Percentiles rank a stretch among this genome's conserved stretches.
Evolutionary conservation across 2,797 vertebrate genomes (phyloP).

Genomic region (Darevskia mixta): DNA sequence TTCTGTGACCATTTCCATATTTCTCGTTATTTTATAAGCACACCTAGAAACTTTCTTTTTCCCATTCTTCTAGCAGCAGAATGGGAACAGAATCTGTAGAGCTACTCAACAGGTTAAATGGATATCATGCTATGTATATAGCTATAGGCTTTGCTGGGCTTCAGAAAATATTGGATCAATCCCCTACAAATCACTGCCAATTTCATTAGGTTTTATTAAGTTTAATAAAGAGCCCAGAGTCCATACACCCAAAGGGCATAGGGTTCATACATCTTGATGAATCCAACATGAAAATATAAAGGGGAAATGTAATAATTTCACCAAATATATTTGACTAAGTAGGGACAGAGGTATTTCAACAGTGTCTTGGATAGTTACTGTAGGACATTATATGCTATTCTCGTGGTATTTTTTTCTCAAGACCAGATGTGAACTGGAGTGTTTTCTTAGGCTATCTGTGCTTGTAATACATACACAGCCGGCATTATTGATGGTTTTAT

Average conservation of each 20-base stretch:
- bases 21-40: background rate
- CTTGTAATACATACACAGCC: background rate
- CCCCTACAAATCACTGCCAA: background rate
- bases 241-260: background rate
- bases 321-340: background rate
- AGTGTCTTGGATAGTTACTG: background rate
- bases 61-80: background rate
- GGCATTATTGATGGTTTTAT: constrained; percentile 1
- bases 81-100: background rate
- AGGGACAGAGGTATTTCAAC: background rate
- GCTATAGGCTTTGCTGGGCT: background rate
- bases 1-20: background rate
- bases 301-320: background rate
- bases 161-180: background rate
- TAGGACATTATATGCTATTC: background rate
- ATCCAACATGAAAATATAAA: background rate
- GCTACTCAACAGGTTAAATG: background rate
- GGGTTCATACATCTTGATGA: background rate
- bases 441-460: background rate
- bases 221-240: background rate
- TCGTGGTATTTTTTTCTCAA: constrained; percentile 20
- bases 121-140: background rate
- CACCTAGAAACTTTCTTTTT: background rate
- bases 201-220: background rate
- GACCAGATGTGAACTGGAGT: background rate